Evolutionary conservation across 2,797 vertebrate species (phyloP), one percentile per base, ranked within the genome.

Genomic region (Bovichtus variegatus): DNA sequence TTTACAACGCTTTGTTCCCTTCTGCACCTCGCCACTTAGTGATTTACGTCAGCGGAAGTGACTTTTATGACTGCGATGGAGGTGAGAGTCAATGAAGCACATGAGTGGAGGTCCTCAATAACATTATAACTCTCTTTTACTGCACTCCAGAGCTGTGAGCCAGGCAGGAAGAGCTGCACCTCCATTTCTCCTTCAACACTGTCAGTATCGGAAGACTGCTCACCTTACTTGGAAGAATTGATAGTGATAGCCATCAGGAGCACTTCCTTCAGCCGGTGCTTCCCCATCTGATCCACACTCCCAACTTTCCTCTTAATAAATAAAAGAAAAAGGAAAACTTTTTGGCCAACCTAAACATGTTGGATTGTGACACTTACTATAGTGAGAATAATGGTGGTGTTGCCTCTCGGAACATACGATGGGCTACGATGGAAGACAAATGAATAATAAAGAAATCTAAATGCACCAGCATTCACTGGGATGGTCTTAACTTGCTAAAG

Each of bases 71-170:
- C 69, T 31, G 61, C 0, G 47, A 62, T 84, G 44, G 82, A 86
- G 84, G 77, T 86, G 72, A 86, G 64, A 87, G 79, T 74, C 85
- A 82, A 60, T 78, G 78, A 70, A 82, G 81, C 85, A 69, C 64
- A 85, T 57, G 66, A 74, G 76, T 55, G 59, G 76, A 87, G 73
- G 74, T 68, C 50, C 67, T 80, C 71, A 61, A 34, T 66, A 80
- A 72, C 57, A 64, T 67, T 71, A 78, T 85, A 76, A 79, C 69
- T 88, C 81, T 85, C 5, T 71, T 82, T 82, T 77, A 87, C 74
- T 66, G 78, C 74, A 15, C 54, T 77, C 31, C 47, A 38, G 72
- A 60, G 74, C 61, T 58, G 73, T 12, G 62, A 69, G 71, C 76
- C 83, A 81, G 58, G 31, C 31, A 12, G 64, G 49, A 72, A 55